Percentiles rank a stretch among this genome's conserved stretches.
Evolutionary conservation across 2,888 invertebrate species (phyloP).

Genomic region (Acronicta alni): DNA sequence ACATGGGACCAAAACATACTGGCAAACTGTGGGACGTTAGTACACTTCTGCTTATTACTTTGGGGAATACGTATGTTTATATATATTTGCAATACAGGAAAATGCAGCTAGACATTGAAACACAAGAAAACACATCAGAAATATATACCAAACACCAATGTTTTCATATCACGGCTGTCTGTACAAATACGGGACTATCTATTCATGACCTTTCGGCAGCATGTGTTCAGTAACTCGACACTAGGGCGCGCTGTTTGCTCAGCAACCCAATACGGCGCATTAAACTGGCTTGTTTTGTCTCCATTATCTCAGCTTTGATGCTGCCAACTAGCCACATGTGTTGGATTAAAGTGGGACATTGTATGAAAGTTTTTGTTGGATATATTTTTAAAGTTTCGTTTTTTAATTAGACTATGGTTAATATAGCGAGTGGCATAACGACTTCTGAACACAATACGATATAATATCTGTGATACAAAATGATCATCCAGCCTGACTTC

Average conservation of each 20-base stretch:
- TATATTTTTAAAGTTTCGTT: background rate
- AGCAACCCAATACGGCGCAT: constrained; percentile 85
- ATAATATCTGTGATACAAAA: too few relatives aligned
- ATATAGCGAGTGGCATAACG: background rate
- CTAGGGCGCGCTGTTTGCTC: constrained; percentile 80
- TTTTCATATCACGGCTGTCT: constrained; percentile 66
- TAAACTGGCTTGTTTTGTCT: constrained; percentile 86
- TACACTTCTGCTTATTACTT: too few relatives aligned
- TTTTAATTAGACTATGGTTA: background rate
- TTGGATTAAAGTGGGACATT: constrained; percentile 54
- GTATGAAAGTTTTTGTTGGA: constrained; percentile 22
- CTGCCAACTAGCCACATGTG: constrained; percentile 80
- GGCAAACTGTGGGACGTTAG: too few relatives aligned
- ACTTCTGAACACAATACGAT: background rate
- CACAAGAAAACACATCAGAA: constrained; percentile 33
- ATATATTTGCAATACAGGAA: constrained; percentile 4
- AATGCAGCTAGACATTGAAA: constrained; percentile 5
- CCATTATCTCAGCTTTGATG: constrained; percentile 87
- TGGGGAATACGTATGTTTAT: too few relatives aligned
- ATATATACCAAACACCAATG: constrained; percentile 34
- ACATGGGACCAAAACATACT: too few relatives aligned
- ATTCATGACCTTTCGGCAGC: constrained; percentile 83
- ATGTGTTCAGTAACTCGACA: constrained; percentile 81
- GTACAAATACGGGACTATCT: constrained; percentile 78
- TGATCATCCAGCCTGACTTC: too few relatives aligned